Evolutionary conservation across 2,113 vertebrate species (phyloP), one percentile per base, ranked within the genome.

Genomic region (Phaethornis superciliosus): DNA sequence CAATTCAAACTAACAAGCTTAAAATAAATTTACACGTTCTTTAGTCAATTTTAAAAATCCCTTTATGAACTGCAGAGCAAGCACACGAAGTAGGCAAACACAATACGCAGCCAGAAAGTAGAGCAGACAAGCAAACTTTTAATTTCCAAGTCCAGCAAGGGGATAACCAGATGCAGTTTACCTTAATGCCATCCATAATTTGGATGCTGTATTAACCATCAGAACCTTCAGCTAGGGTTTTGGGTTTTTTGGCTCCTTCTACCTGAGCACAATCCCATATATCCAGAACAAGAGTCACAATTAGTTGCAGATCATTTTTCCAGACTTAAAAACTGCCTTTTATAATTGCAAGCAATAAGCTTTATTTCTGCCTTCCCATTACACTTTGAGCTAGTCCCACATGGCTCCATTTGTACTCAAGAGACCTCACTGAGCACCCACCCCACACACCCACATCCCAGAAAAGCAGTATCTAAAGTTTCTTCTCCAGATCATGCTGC

Each of bases 401-500:
- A 10, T 4, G 3, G 33, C 44, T 74, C 56, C 49, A 52, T 15
- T 44, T 59, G 44, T 37, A 74, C 62, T 30, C 64, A 21, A 21
- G 47, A 65, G 37, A 86, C 18, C 10, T 33, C 71, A 62, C 30
- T 15, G 49, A 76, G 44, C 16, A 55, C 12, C n/a, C n/a, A 68
- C 4, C 4, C 15, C n/a, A 30, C 9, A 30, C 9, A n/a, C 5
- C 15, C 9, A 51, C 18, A 44, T 5, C 69, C 37, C 54, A 81
- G 23, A 91, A 63, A 56, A 67, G 49, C 37, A 78, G 8, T 21
- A 77, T 55, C 52, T 81, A 51, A 82, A 86, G 26, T 28, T 76
- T 32, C 51, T 28, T 46, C 40, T 47, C 56, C 68, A 70, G 42
- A 59, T 23, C 0, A 0, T 5, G 46, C 14, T 27, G 16, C 55